Base-by-base conservation (phyloP, 1,140 invertebrate species). In the Diachasmimorpha longicaudata region DNA sequence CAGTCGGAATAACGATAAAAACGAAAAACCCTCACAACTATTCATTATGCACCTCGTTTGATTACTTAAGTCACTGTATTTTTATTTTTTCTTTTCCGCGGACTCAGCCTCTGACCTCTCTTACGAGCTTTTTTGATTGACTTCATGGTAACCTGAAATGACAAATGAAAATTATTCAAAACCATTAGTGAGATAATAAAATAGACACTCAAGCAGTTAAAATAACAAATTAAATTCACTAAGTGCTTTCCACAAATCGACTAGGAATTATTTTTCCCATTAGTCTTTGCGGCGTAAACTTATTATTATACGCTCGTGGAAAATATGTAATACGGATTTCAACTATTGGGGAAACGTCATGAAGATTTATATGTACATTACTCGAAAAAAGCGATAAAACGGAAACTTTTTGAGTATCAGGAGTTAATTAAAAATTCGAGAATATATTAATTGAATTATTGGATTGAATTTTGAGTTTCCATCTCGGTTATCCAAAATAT, bases 21-120 rank as follows among this genome's bases (percentile, higher is more conserved):
- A 52, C 1, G 21, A 63, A 63, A 63, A 63, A 63, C 11, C 19
- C 21, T 31, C 31, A 21, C 19, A 25, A 31, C 58, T n/a, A 63
- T 55, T 55, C 19, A 19, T 63, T 63, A 25, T 63, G 58, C 48
- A 52, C 48, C 48, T 52, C 48, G 48, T 52, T 63, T 25, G 14
- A 31, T 63, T 63, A 19, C 19, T 63, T 14, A 63, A 63, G 58
- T 63, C 19, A 25, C 58, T 23, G 23, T 63, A 63, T 25, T 63
- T 63, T 63, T 63, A 23, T 25, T 63, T 63, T 23, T 13, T 25
- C 58, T 25, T 46, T 74, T 55, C 46, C 66, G 42, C 31, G 36
- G 39, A 66, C 44, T 74, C 72, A 67, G 72, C 72, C 72, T 66
- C 72, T 67, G 58, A 66, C 72, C 58, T 58, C 66, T 66, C 58